Evolutionary conservation across 2,797 vertebrate species (phyloP), one percentile per base, ranked within the genome.

Genomic region (Propithecus deckenii): DNA sequence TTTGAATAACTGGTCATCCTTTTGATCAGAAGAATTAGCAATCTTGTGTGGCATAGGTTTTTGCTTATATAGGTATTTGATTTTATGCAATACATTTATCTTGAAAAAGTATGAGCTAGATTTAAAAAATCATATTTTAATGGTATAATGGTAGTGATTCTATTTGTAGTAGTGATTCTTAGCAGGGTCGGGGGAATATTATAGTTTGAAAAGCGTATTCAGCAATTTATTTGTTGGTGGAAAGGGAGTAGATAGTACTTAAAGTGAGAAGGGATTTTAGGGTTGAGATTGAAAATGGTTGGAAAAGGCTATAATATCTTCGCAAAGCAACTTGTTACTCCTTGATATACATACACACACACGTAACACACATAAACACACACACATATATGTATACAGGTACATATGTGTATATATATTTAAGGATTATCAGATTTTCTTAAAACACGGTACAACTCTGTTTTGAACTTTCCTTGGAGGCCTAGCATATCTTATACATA

Each of bases 91-190:
- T 63, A 69, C 0, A 50, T 52, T 75, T 52, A 79, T 89, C 41
- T 83, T 76, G 41, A 96, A 94, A 95, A 94, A 88, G 5, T 15
- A 18, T 75, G 46, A 86, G 7, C 20, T 91, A 61, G 52, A 81
- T 84, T 85, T 15, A 5, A 88, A 76, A 80, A 94, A 46, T 76
- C 11, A 41, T 75, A 93, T 92, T 97, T 97, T 94, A 95, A 55
- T 79, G 50, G 4, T 28, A 96, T 10, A 30, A 52, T 71, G 38
- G 43, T 74, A 50, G 12, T 86, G 88, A 71, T 91, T 85, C n/a
- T 81, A 7, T 91, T 67, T 93, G 28, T 76, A 74, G 12, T 69
- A 69, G 30, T 91, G 43, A 94, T 90, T 97, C 13, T 86, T 97
- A 65, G 32, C 14, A 79, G 13, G 7, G 2, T 94, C 7, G 10